Evolutionary conservation across 2,113 vertebrate genomes (phyloP).

Genomic region (Etia nguti): DNA sequence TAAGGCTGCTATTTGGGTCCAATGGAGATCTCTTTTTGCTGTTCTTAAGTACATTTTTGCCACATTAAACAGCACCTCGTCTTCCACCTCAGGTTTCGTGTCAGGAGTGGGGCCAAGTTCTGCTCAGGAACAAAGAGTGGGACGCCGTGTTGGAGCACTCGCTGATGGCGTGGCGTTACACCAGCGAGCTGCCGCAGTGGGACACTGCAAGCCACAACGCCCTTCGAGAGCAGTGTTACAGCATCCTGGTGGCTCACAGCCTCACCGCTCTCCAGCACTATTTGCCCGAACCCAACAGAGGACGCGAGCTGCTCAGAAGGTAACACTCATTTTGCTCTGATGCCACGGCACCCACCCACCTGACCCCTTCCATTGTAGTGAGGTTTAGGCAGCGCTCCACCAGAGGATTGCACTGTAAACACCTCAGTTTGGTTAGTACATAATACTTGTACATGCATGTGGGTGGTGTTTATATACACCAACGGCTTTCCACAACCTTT

Average conservation of each 20-base stretch:
- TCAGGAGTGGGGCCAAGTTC: conserved; percentile 64
- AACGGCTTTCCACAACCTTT: background rate
- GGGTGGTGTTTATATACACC: background rate
- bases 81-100: conserved; percentile 57
- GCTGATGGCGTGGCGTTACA: conserved; percentile 61
- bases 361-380: background rate
- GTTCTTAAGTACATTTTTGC: background rate
- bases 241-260: conserved; percentile 49
- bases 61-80: background rate
- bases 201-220: conserved; percentile 63
- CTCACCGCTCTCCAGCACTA: conserved; percentile 53
- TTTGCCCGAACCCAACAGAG: conserved; percentile 19
- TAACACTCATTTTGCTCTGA: background rate
- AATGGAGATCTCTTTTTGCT: background rate
- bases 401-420: background rate
- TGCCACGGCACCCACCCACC: background rate
- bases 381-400: background rate
- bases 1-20: background rate
- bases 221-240: conserved; percentile 61
- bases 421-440: background rate
- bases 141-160: conserved; percentile 59
- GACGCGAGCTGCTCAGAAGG: conserved; percentile 64
- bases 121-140: conserved; percentile 63
- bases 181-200: conserved; percentile 69
- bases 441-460: background rate